Evolutionary conservation across 2,113 vertebrate genomes (phyloP).

Genomic region (Burhinus bistriatus): DNA sequence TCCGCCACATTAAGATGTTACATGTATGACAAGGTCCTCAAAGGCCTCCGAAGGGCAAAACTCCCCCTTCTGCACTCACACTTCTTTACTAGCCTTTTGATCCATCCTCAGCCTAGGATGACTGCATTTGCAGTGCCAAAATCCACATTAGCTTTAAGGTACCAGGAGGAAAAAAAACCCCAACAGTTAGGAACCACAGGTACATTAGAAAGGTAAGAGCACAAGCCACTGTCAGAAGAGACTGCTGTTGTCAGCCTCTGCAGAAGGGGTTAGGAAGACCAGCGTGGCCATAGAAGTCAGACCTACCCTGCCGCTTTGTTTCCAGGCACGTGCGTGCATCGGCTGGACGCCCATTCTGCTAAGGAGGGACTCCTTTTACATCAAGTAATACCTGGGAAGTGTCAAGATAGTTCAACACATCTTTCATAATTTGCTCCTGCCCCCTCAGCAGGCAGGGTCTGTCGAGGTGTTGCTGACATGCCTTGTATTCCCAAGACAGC

Average conservation of each 20-base stretch:
- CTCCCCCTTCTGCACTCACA: neutral
- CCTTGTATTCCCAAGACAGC: neutral
- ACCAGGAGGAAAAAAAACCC: neutral
- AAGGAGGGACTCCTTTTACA: neutral
- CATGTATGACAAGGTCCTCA: neutral
- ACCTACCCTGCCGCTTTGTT: neutral
- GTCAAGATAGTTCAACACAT: neutral
- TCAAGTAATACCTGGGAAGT: neutral
- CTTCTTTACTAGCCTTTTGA: neutral
- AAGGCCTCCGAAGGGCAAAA: neutral
- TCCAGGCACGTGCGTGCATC: rapidly evolving
- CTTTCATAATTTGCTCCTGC: neutral
- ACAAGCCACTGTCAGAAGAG: neutral
- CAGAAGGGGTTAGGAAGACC: neutral
- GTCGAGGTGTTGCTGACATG: no score
- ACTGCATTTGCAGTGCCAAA: neutral
- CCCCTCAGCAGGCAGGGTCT: neutral
- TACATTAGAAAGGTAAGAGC: neutral
- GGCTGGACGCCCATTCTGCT: rapidly evolving
- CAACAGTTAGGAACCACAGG: neutral
- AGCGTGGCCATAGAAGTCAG: neutral
- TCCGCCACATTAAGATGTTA: neutral
- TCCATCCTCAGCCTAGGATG: neutral
- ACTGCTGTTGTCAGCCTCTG: neutral
- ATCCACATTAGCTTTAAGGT: neutral